phyloP scores from a whole-genome alignment of 2,797 vertebrate genomes.

The Strix occidentalis region DNA sequence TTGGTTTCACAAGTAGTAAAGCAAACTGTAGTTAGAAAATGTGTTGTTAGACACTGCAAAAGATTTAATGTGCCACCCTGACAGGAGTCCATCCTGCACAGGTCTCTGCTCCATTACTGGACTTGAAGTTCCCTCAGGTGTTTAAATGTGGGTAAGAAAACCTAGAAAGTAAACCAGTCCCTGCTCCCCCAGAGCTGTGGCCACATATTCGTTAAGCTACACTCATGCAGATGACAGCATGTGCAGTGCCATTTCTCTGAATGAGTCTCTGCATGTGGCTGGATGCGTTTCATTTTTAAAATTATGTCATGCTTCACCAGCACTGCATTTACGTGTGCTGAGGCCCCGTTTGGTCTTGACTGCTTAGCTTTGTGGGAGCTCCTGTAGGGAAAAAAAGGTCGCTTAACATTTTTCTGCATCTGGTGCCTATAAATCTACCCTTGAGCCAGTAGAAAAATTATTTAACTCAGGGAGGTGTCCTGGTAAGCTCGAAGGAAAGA shows the following conservation, averaged over 20 bases:
- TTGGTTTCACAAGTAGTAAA: neutral
- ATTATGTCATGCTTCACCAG: neutral
- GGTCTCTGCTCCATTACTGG: neutral
- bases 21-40: neutral
- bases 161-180: fast-evolving
- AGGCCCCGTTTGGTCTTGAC: neutral
- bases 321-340: neutral
- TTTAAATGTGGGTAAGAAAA: neutral
- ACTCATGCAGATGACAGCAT: neutral
- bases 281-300: neutral
- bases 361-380: neutral
- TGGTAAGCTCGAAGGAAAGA: neutral
- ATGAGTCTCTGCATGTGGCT: neutral
- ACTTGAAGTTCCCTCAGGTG: neutral
- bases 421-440: slow-evolving; percentile 17
- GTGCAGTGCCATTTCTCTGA: neutral
- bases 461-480: neutral
- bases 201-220: neutral
- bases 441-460: neutral
- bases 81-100: neutral
- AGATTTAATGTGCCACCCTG: neutral
- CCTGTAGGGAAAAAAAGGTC: neutral
- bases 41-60: neutral
- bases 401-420: neutral
- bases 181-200: neutral